phyloP scores from a whole-genome alignment of 2,113 vertebrate species.

The Mesembrinibis cayennensis region DNA sequence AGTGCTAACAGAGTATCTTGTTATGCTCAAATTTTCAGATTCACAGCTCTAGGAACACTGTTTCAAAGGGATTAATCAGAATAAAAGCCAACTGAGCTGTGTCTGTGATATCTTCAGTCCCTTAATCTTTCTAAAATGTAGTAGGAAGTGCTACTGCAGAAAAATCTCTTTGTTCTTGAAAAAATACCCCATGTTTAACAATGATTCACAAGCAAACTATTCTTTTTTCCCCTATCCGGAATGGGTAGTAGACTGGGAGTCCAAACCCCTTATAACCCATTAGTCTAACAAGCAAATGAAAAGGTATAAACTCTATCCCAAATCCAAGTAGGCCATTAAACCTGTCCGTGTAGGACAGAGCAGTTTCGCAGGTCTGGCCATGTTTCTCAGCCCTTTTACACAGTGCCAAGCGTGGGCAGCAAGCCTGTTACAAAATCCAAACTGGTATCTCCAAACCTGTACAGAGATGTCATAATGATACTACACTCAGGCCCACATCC shows the following conservation, averaged over 20 bases:
- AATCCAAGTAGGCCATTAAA: not conserved
- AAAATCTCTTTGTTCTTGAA: not conserved
- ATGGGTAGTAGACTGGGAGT: not conserved
- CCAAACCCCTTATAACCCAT: not conserved
- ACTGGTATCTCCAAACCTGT: not conserved
- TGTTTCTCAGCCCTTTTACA: not conserved
- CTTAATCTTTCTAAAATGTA: not conserved
- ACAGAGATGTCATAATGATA: not conserved
- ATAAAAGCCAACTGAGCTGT: not conserved
- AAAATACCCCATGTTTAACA: not conserved
- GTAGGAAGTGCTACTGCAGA: not conserved
- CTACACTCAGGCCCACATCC: not conserved
- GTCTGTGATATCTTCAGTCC: not conserved
- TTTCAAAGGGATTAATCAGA: not conserved
- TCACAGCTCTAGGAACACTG: not conserved
- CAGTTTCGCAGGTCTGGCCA: not conserved
- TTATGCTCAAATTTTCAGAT: not conserved
- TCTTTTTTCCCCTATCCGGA: not conserved
- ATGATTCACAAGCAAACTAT: not conserved
- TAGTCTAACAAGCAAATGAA: not conserved
- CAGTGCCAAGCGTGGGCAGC: not conserved
- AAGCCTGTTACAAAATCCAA: not conserved
- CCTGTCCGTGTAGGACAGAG: not conserved
- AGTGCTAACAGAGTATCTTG: not conserved
- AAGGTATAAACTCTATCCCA: not conserved